These are phyloP conservation scores for Glomeris maerens DNA, from an alignment of 1,140 invertebrate genomes.

Conservation along the genomic window DNA sequence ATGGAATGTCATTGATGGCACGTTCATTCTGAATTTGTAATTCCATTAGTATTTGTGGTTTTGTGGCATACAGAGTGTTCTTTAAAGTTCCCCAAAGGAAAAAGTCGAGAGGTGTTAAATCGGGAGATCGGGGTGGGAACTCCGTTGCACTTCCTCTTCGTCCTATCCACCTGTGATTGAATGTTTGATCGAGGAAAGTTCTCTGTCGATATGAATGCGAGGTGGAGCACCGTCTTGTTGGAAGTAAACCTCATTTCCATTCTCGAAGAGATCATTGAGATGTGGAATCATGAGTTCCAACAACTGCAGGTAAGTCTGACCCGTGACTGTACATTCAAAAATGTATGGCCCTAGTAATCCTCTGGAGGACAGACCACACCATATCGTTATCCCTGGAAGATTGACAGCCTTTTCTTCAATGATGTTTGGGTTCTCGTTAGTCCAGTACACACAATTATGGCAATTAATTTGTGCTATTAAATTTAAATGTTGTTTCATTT, in stretches of 20 bases:
- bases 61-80: too few species aligned
- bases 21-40: too few species aligned
- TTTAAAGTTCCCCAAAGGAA: too few species aligned
- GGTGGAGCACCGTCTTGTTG: constrained; percentile 15
- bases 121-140: too few species aligned
- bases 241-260: constrained; percentile 12
- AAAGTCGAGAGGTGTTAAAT: too few species aligned
- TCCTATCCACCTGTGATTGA: constrained; percentile 16
- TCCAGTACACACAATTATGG: constrained; percentile 16
- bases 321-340: constrained; percentile 16
- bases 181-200: constrained; percentile 6
- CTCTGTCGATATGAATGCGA: constrained; percentile 15
- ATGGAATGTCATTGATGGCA: too few species aligned
- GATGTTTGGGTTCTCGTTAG: constrained; percentile 14
- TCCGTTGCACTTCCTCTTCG: too few species aligned
- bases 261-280: constrained; percentile 6
- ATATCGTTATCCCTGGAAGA: constrained; percentile 16
- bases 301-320: constrained; percentile 12
- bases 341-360: constrained; percentile 15
- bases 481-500: constrained; percentile 15
- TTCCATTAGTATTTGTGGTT: too few species aligned
- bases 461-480: constrained; percentile 15
- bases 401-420: constrained; percentile 15
- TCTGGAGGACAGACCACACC: constrained; percentile 16
- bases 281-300: constrained; percentile 11